Evolutionary conservation across 2,113 vertebrate genomes (phyloP).

Genomic region (Chamaea fasciata): DNA sequence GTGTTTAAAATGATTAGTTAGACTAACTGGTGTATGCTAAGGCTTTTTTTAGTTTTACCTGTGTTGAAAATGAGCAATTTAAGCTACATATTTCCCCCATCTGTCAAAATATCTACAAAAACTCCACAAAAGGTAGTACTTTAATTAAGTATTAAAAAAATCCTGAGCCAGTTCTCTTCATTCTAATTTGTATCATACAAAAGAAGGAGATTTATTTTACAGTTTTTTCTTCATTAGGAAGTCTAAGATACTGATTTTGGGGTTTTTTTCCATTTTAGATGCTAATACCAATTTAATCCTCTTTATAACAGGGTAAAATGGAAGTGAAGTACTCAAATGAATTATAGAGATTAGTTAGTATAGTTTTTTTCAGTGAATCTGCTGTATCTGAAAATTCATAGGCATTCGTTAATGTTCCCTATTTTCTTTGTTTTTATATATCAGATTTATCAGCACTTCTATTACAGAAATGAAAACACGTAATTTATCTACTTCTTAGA

Average conservation of each 20-base stretch:
- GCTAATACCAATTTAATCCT: conserved; percentile 6
- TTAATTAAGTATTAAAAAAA: not conserved
- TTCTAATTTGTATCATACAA: not conserved
- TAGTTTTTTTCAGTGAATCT: not conserved
- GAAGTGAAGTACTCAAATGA: not conserved
- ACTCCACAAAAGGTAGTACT: not conserved
- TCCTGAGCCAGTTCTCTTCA: not conserved
- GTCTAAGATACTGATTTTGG: not conserved
- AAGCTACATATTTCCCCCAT: not conserved
- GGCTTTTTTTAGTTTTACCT: not conserved
- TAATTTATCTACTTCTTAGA: not conserved
- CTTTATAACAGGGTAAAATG: not conserved
- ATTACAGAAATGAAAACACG: not conserved
- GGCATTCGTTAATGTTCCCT: not conserved
- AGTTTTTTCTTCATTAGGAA: not conserved
- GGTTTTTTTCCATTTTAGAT: not conserved
- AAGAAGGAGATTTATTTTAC: not conserved
- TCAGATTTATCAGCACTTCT: not conserved
- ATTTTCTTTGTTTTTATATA: not conserved
- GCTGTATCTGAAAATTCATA: not conserved
- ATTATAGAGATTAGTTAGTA: not conserved
- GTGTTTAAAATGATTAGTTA: not conserved
- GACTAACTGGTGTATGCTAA: not conserved
- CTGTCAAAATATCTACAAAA: not conserved
- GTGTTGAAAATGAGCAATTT: not conserved